Percentiles rank a stretch among this genome's conserved stretches.
These are phyloP conservation scores for Plectus sambesii DNA, from an alignment of 1,140 invertebrate genomes.

Conservation along the genomic window DNA sequence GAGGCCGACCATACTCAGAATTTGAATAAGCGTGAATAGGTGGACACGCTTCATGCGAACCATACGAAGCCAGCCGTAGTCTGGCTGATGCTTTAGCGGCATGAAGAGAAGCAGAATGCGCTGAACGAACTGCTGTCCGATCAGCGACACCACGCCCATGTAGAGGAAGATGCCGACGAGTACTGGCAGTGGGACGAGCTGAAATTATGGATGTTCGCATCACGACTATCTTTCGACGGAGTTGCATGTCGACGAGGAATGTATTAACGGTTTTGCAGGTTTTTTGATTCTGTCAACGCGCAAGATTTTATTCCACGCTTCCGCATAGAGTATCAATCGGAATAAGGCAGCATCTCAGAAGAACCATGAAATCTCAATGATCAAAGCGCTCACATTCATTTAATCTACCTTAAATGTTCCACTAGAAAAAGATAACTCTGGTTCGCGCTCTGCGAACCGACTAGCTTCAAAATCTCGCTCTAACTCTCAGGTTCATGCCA, in stretches of 20 bases:
- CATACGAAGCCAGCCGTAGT: slow-evolving; percentile 88
- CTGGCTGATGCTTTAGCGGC: slow-evolving; percentile 85
- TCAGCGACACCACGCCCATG: slow-evolving; percentile 46
- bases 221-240: background rate
- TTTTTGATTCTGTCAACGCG: background rate
- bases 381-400: background rate
- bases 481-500: too few relatives aligned
- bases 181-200: slow-evolving; percentile 47
- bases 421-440: too few relatives aligned
- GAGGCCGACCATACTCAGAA: slow-evolving; percentile 24
- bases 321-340: background rate
- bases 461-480: too few relatives aligned
- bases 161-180: slow-evolving; percentile 47
- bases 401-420: too few relatives aligned
- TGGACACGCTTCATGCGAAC: slow-evolving; percentile 37
- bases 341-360: background rate
- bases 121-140: slow-evolving; percentile 67
- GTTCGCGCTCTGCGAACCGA: too few relatives aligned
- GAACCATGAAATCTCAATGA: background rate
- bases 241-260: background rate
- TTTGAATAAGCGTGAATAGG: slow-evolving; percentile 34
- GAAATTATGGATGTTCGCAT: slow-evolving; percentile 6
- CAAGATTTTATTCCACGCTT: background rate
- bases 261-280: background rate
- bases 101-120: slow-evolving; percentile 87